phyloP scores from a whole-genome alignment of 2,113 vertebrate genomes.

The Oncorhynchus masou region DNA sequence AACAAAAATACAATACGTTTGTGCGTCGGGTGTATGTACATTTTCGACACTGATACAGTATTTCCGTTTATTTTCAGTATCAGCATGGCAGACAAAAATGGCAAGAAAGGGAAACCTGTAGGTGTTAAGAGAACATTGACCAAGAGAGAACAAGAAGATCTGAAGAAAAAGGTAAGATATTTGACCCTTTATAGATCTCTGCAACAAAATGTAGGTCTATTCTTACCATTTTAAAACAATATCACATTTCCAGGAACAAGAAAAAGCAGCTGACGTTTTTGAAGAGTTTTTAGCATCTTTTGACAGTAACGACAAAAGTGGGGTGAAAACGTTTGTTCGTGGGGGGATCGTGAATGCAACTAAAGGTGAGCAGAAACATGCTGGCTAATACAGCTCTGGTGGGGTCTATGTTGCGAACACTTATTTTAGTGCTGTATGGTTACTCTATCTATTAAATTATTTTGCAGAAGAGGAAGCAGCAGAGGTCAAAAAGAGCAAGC shows the following conservation, averaged over 20 bases:
- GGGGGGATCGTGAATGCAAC: constrained; percentile 79
- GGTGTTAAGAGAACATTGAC: constrained; percentile 66
- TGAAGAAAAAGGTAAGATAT: constrained; percentile 74
- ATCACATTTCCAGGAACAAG: constrained; percentile 69
- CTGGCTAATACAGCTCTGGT: neutral
- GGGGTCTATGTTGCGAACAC: neutral
- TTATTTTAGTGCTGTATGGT: neutral
- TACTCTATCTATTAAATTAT: neutral
- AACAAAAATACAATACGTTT: neutral
- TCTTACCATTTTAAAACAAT: neutral
- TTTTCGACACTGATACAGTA: neutral
- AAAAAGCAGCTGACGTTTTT: constrained; percentile 81
- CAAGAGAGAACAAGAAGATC: constrained; percentile 74
- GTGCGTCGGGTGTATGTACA: neutral
- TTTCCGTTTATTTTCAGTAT: constrained; percentile 38
- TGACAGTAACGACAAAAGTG: constrained; percentile 70
- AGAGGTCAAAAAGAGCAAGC: constrained; percentile 71
- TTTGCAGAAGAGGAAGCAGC: constrained; percentile 72
- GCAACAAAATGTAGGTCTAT: neutral
- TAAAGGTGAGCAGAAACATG: constrained; percentile 66
- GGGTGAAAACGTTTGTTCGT: constrained; percentile 78
- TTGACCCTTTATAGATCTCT: too few relatives aligned
- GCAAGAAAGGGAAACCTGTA: constrained; percentile 72
- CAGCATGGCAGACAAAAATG: constrained; percentile 79
- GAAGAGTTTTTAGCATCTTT: constrained; percentile 81